Evolutionary conservation across 2,888 invertebrate genomes (phyloP).

Genomic region (Coenonympha glycerion): DNA sequence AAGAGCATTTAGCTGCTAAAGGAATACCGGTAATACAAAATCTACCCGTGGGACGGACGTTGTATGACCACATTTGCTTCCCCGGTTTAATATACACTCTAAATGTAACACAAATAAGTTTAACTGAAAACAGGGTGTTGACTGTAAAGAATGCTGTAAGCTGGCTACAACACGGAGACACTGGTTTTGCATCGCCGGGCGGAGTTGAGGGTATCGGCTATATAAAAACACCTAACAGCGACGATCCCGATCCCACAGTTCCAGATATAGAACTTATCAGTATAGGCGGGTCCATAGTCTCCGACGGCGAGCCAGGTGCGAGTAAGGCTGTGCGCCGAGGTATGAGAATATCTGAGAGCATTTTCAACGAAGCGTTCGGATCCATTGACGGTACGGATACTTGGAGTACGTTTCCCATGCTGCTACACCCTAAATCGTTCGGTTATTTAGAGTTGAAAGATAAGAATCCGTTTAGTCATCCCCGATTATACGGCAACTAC

Average conservation of each 20-base stretch:
- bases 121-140: slow-evolving; percentile 42
- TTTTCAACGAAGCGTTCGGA: slow-evolving; percentile 75
- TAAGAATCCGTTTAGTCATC: slow-evolving; percentile 83
- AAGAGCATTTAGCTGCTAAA: slow-evolving; percentile 67
- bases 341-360: slow-evolving; percentile 73
- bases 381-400: slow-evolving; percentile 73
- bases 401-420: slow-evolving; percentile 79
- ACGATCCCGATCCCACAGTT: slow-evolving; percentile 71
- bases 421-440: slow-evolving; percentile 83
- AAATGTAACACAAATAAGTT: slow-evolving; percentile 53
- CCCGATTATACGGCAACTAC: slow-evolving; percentile 88
- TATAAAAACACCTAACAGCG: slow-evolving; percentile 76
- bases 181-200: slow-evolving; percentile 73
- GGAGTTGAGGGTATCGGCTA: slow-evolving; percentile 82
- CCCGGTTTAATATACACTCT: slow-evolving; percentile 62
- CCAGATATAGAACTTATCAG: slow-evolving; percentile 82
- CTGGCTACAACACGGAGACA: slow-evolving; percentile 62
- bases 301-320: slow-evolving; percentile 69
- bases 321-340: slow-evolving; percentile 69
- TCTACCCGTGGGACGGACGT: slow-evolving; percentile 80
- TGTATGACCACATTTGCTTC: slow-evolving; percentile 79
- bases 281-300: slow-evolving; percentile 77
- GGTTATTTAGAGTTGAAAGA: slow-evolving; percentile 82
- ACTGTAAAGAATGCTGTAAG: slow-evolving; percentile 34
- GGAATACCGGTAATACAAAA: slow-evolving; percentile 77